A percentile compares a stretch with the other conserved stretches of the same genome.
These are phyloP conservation scores for Eulemur albifrons DNA, from an alignment of 2,797 vertebrate species.

Conservation along the genomic window DNA sequence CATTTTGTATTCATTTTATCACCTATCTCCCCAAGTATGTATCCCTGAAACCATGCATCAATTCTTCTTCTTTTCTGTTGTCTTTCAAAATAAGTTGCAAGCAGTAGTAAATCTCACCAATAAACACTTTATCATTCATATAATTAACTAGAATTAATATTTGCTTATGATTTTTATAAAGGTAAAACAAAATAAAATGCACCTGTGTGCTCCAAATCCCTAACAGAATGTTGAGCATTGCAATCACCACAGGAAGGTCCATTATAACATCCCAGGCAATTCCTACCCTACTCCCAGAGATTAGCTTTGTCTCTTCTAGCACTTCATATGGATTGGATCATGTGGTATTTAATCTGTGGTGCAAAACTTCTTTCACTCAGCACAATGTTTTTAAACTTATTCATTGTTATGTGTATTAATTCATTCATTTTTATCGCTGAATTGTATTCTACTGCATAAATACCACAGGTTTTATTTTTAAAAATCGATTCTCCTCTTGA, in stretches of 20 bases:
- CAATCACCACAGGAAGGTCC: background rate
- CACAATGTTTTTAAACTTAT: background rate
- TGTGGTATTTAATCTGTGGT: background rate
- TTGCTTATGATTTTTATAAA: background rate
- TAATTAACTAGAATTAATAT: background rate
- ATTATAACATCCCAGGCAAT: background rate
- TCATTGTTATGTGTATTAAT: background rate
- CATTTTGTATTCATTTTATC: background rate
- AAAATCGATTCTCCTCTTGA: background rate
- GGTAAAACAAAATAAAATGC: background rate
- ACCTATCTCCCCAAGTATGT: background rate
- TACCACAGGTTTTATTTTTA: background rate
- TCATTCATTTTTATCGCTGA: background rate
- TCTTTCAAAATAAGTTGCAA: conserved; percentile 3
- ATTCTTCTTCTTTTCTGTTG: background rate
- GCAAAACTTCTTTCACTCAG: background rate
- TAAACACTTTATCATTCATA: background rate
- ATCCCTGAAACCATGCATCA: background rate
- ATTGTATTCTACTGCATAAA: background rate
- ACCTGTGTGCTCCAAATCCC: background rate
- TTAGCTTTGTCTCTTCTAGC: background rate
- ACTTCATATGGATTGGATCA: background rate
- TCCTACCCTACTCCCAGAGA: background rate
- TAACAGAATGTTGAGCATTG: background rate
- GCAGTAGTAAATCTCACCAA: background rate